phyloP scores from a whole-genome alignment of 2,888 invertebrate genomes.

The Dugesia japonica region DNA sequence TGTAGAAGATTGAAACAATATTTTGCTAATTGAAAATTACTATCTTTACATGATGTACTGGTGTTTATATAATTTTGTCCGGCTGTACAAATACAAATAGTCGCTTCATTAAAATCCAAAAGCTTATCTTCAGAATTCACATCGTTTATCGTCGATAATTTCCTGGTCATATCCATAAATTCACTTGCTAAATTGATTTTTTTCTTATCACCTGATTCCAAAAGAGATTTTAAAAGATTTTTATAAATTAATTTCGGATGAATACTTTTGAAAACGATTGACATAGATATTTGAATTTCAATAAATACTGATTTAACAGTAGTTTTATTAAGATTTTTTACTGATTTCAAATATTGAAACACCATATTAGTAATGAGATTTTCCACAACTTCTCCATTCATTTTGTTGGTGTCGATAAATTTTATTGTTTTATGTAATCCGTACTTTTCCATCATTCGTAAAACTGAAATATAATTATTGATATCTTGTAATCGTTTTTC shows the following conservation, averaged over 20 bases:
- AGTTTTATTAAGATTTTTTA: not conserved
- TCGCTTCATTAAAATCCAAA: not conserved
- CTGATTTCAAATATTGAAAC: not conserved
- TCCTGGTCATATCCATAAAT: slow-evolving; percentile 25
- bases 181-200: slow-evolving; percentile 24
- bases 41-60: not conserved
- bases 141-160: not conserved
- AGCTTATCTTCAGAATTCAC: not conserved
- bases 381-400: not conserved
- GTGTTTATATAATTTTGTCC: not conserved
- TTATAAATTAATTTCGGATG: slow-evolving; percentile 27
- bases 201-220: slow-evolving; percentile 17
- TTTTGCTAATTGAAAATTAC: not conserved
- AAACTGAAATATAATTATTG: not conserved
- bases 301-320: not conserved
- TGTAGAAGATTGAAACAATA: not conserved
- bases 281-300: slow-evolving; percentile 20
- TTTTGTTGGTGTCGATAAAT: not conserved
- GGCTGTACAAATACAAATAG: not conserved
- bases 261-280: slow-evolving; percentile 11
- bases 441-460: not conserved
- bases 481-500: not conserved
- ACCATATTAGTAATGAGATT: slow-evolving; percentile 1
- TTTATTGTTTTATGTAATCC: not conserved
- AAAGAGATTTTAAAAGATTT: slow-evolving; percentile 16